Percentiles rank a stretch among this genome's conserved stretches.
Evolutionary conservation across 2,888 invertebrate genomes (phyloP).

Genomic region (Choreutis nemorana): DNA sequence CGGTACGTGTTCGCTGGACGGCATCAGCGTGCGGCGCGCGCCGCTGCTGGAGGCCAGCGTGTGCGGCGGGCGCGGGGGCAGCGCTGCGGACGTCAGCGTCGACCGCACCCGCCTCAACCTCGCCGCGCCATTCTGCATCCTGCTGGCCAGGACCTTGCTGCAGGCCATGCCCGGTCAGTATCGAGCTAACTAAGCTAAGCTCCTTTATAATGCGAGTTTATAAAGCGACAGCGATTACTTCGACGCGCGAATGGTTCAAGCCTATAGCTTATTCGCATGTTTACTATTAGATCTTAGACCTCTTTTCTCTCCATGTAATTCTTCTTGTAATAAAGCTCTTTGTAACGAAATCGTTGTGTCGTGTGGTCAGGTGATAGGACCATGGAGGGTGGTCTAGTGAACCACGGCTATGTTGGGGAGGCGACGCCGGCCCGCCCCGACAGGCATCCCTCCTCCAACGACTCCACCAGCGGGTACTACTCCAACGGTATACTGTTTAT

Average conservation of each 20-base stretch:
- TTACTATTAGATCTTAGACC: too few species aligned
- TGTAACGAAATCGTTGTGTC: too few species aligned
- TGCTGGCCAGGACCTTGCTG: slow-evolving; percentile 67
- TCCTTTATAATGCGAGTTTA: too few species aligned
- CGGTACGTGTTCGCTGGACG: too few species aligned
- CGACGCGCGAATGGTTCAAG: too few species aligned
- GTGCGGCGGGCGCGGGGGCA: slow-evolving; percentile 67
- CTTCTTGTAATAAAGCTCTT: too few species aligned
- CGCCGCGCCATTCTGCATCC: slow-evolving; percentile 74
- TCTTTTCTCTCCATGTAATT: too few species aligned
- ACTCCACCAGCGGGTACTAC: slow-evolving; percentile 67
- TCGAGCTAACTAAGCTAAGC: too few species aligned
- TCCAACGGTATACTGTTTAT: slow-evolving; percentile 62
- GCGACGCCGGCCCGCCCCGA: slow-evolving; percentile 27
- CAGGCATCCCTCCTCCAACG: slow-evolving; percentile 57
- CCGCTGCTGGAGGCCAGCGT: slow-evolving; percentile 76
- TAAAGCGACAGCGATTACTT: too few species aligned
- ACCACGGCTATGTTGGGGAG: slow-evolving; percentile 76
- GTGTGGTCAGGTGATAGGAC: slow-evolving; percentile 63
- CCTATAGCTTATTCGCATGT: too few species aligned
- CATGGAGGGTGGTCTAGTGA: slow-evolving; percentile 72
- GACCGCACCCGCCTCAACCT: slow-evolving; percentile 77
- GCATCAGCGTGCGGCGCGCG: slow-evolving; percentile 71
- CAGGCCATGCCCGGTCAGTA: slow-evolving; percentile 65
- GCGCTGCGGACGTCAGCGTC: slow-evolving; percentile 72